Conservation (phyloP, 1,140 invertebrate genomes). For the Megalopta genalis region DNA sequence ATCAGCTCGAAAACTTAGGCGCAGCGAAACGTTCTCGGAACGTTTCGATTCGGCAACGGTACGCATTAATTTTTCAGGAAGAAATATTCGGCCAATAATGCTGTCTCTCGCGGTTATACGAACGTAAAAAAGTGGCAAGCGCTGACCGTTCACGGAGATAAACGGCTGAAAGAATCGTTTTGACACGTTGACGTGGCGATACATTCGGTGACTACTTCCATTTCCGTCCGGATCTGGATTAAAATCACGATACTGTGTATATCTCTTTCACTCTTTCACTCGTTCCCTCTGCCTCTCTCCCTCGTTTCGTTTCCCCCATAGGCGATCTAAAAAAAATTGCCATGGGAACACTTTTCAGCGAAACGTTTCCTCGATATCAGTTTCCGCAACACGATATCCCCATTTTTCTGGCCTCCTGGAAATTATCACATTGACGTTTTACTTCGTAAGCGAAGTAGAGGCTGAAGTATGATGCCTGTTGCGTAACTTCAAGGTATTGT, state of each 20-base stretch:
- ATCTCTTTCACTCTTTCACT: not conserved
- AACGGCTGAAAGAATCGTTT: constrained; percentile 22
- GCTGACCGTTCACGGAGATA: not conserved
- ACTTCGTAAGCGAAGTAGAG: constrained; percentile 9
- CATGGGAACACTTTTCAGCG: constrained; percentile 31
- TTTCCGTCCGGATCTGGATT: constrained; percentile 27
- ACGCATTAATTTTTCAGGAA: not conserved
- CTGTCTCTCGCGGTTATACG: not conserved
- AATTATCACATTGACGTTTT: constrained; percentile 49
- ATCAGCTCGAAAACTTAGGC: not conserved
- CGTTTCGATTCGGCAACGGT: not conserved
- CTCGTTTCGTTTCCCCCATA: no score
- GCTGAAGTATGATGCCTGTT: no score
- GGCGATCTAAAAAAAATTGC: constrained; percentile 10
- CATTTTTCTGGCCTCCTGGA: constrained; percentile 19
- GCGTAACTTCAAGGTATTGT: no score
- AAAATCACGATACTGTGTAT: constrained; percentile 27
- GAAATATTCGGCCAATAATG: not conserved
- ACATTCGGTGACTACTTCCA: constrained; percentile 33
- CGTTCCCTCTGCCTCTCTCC: not conserved
- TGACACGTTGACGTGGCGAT: constrained; percentile 29
- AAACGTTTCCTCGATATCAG: constrained; percentile 38
- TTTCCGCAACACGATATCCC: constrained; percentile 1
- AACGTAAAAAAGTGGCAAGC: constrained; percentile 9
- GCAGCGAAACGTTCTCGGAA: not conserved